These are phyloP conservation scores for Tachysurus vachellii DNA, from an alignment of 2,113 vertebrate genomes.

Conservation along the genomic window DNA sequence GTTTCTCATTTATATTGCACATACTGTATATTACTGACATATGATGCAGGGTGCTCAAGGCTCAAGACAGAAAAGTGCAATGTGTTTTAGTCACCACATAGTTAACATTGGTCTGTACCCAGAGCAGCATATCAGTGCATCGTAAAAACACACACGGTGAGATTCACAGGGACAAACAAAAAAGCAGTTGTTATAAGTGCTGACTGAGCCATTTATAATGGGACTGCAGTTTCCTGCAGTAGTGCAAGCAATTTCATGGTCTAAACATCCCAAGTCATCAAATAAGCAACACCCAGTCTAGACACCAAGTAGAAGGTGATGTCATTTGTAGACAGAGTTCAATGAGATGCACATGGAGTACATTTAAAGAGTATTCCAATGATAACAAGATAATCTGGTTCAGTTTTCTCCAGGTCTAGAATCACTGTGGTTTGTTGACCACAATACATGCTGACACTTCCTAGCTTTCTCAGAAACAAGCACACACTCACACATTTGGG, in stretches of 20 bases:
- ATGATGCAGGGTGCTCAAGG: not conserved
- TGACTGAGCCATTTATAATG: not conserved
- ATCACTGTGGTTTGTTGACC: not conserved
- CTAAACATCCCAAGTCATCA: conserved; percentile 11
- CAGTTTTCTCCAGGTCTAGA: not conserved
- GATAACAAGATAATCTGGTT: conserved; percentile 10
- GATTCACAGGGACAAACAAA: not conserved
- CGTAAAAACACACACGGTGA: not conserved
- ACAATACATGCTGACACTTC: not conserved
- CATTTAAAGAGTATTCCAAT: not conserved
- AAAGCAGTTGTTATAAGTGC: not conserved
- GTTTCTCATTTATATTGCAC: not conserved
- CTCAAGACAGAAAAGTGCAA: not conserved
- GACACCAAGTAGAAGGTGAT: conserved; percentile 26
- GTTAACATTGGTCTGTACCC: not conserved
- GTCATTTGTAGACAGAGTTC: conserved; percentile 31
- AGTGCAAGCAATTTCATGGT: conserved; percentile 21
- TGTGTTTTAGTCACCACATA: too few relatives aligned
- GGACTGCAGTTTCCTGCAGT: not conserved
- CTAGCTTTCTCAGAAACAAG: not conserved
- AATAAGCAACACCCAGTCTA: conserved; percentile 25
- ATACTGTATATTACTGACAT: not conserved
- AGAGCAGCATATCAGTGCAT: not conserved
- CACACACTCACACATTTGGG: not conserved
- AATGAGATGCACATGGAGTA: conserved; percentile 32